Conservation (phyloP, 35 echinoderm and acorn worm genomes). For the Apostichopus parvimensis region DNA sequence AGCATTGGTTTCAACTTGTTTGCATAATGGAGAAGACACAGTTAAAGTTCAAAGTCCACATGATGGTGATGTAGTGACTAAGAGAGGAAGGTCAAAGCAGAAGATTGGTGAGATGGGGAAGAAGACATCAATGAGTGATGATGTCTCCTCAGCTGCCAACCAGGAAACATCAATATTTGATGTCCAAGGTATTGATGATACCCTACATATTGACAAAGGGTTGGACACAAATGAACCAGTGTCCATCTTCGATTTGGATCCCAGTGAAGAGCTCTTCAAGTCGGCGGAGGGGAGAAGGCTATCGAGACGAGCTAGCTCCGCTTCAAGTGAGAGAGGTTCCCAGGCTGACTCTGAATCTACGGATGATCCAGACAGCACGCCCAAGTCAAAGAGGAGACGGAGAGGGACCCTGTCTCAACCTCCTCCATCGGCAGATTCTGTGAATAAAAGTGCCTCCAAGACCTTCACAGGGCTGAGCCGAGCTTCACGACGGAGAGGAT, state of each 20-base stretch:
- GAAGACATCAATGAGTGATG: background rate
- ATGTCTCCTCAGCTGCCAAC: background rate
- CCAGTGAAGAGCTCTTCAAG: conserved; percentile 18
- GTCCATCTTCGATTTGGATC: conserved; percentile 47
- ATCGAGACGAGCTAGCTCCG: conserved; percentile 23
- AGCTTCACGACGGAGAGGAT: conserved; percentile 18
- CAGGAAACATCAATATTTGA: conserved; percentile 29
- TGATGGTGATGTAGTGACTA: background rate
- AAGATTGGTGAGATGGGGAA: background rate
- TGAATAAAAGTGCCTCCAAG: conserved; percentile 31
- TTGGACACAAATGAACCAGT: conserved; percentile 7
- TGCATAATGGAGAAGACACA: conserved; percentile 18
- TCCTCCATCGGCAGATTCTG: background rate
- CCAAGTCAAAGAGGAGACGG: conserved; percentile 29
- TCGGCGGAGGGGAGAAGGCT: background rate
- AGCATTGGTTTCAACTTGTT: background rate
- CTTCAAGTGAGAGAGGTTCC: conserved; percentile 28
- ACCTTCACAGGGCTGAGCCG: background rate
- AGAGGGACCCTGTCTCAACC: background rate
- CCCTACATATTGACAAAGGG: background rate
- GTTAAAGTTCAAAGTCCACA: background rate
- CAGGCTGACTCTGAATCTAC: conserved; percentile 39
- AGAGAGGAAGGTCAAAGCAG: background rate
- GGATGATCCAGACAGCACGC: conserved; percentile 22
- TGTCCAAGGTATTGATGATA: conserved; percentile 46